These are phyloP conservation scores for Andrena bucephala DNA, from an alignment of 2,888 invertebrate genomes.

Conservation along the genomic window DNA sequence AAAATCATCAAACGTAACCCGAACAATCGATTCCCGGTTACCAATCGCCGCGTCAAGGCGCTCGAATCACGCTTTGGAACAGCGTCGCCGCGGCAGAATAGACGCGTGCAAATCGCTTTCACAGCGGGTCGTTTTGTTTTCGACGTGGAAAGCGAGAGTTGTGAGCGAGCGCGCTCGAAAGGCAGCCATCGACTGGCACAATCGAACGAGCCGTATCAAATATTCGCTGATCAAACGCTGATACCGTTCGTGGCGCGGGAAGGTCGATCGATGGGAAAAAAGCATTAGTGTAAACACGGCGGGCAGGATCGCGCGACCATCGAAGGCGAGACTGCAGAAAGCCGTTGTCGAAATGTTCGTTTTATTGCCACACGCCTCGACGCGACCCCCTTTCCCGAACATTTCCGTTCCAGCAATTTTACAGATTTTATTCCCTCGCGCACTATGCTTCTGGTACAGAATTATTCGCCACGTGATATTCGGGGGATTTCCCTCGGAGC, in stretches of 20 bases:
- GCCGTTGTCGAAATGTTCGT: slow-evolving; percentile 5
- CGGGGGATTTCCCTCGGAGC: too few species aligned
- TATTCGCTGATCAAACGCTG: slow-evolving; percentile 20
- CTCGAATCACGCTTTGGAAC: neutral
- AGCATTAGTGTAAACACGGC: slow-evolving; percentile 19
- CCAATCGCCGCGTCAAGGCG: neutral
- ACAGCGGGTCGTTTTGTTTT: slow-evolving; percentile 13
- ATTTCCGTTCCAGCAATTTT: neutral
- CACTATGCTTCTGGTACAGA: neutral
- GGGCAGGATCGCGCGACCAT: neutral
- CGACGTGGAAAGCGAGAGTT: slow-evolving; percentile 17
- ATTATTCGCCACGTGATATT: too few species aligned
- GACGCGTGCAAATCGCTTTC: slow-evolving; percentile 16
- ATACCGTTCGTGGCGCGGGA: slow-evolving; percentile 11
- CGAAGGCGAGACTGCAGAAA: neutral
- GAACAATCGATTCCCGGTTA: neutral
- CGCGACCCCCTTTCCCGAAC: neutral
- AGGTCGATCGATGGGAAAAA: slow-evolving; percentile 26
- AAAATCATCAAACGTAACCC: too few species aligned
- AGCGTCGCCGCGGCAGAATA: neutral
- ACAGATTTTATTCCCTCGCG: neutral
- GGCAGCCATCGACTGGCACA: slow-evolving; percentile 22
- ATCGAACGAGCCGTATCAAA: slow-evolving; percentile 20
- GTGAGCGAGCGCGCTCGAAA: neutral
- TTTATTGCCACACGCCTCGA: neutral